A percentile compares a stretch with the other conserved stretches of the same genome.
These are phyloP conservation scores for Pararge aegeria DNA, from an alignment of 1,140 invertebrate species.

Conservation along the genomic window DNA sequence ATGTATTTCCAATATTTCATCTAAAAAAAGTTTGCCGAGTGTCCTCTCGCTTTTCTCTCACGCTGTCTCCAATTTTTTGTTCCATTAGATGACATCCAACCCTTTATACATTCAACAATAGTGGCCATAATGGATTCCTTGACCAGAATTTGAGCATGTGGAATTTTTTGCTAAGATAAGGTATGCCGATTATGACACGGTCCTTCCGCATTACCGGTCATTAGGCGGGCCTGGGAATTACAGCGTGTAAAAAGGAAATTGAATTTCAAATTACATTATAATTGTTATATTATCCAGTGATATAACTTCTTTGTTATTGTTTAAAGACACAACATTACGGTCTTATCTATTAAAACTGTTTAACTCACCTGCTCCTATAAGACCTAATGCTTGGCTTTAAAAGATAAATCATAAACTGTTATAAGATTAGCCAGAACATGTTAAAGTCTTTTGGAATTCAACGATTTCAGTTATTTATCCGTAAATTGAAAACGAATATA, in stretches of 20 bases:
- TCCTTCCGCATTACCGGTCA: conserved; percentile 3
- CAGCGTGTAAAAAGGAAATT: neutral
- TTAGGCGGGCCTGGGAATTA: conserved; percentile 1
- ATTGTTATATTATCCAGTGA: too few species aligned
- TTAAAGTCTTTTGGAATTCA: too few species aligned
- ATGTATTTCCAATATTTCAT: too few species aligned
- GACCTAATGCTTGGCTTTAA: too few species aligned
- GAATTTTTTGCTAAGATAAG: conserved; percentile 5
- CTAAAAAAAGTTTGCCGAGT: conserved; percentile 29
- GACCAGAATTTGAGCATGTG: conserved; percentile 49
- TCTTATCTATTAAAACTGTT: too few species aligned
- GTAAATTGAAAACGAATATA: too few species aligned
- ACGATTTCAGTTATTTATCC: too few species aligned
- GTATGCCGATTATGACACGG: conserved; percentile 2
- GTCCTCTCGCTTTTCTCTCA: conserved; percentile 47
- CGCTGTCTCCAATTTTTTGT: conserved; percentile 59
- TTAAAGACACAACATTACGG: too few species aligned
- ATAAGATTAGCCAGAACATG: too few species aligned
- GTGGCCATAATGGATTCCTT: conserved; percentile 64
- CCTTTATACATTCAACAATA: conserved; percentile 55
- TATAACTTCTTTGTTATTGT: too few species aligned
- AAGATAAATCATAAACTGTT: too few species aligned
- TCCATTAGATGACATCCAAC: conserved; percentile 56
- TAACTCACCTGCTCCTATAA: too few species aligned
- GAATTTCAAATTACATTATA: neutral